Percentiles rank a stretch among this genome's conserved stretches.
Conservation (phyloP, 2,797 vertebrate genomes). For the Enoplosus armatus region DNA sequence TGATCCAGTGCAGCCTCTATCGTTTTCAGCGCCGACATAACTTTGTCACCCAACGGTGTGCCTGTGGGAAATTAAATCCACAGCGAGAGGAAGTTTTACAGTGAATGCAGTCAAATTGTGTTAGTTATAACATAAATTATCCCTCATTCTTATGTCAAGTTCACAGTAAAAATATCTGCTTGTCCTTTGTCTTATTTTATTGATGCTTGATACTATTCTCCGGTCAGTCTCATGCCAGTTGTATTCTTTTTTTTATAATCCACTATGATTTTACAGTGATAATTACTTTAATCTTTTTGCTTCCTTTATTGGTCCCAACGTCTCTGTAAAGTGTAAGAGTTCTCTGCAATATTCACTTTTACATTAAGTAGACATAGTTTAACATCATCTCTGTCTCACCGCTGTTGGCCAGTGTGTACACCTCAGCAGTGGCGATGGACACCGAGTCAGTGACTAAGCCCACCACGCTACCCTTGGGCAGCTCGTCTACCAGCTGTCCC, state of each 20-base stretch:
- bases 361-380: constrained; percentile 31
- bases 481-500: constrained; percentile 83
- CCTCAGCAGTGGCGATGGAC: constrained; percentile 84
- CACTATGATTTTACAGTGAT: constrained; percentile 42
- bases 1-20: constrained; percentile 89
- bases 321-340: constrained; percentile 34
- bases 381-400: constrained; percentile 81
- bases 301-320: constrained; percentile 37
- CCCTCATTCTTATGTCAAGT: constrained; percentile 18
- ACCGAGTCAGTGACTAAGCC: constrained; percentile 85
- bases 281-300: constrained; percentile 56
- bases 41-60: constrained; percentile 89
- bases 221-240: constrained; percentile 26
- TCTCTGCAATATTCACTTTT: constrained; percentile 42
- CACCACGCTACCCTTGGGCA: constrained; percentile 88
- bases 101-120: constrained; percentile 29
- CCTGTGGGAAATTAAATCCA: constrained; percentile 77
- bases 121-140: constrained; percentile 16
- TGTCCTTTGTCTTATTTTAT: constrained; percentile 11
- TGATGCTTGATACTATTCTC: constrained; percentile 9
- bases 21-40: constrained; percentile 87
- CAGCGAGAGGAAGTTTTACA: constrained; percentile 17
- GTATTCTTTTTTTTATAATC: constrained; percentile 30
- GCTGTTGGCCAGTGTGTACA: constrained; percentile 88
- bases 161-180: constrained; percentile 26